A percentile compares a stretch with the other conserved stretches of the same genome.
Evolutionary conservation across 2,113 vertebrate genomes (phyloP).

Genomic region (Myotis brandtii): DNA sequence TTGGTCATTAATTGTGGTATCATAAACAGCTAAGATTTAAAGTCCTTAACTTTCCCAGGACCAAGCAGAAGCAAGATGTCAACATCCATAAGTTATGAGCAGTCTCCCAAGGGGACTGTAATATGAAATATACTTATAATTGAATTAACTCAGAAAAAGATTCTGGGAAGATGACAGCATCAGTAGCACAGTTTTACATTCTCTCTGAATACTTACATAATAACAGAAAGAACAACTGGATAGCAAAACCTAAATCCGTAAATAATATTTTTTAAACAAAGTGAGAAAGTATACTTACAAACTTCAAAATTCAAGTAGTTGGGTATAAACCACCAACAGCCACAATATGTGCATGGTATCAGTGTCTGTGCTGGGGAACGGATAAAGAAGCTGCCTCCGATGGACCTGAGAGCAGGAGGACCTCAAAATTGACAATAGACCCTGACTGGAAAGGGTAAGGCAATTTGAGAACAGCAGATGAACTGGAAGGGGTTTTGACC

Average conservation of each 20-base stretch:
- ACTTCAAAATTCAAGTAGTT: background rate
- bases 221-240: background rate
- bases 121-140: conserved; percentile 64
- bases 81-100: conserved; percentile 73
- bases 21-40: conserved; percentile 75
- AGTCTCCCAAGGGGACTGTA: conserved; percentile 69
- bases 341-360: background rate
- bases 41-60: conserved; percentile 60
- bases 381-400: background rate
- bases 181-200: conserved; percentile 39
- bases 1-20: conserved; percentile 73
- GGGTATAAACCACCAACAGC: background rate
- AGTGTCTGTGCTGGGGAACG: background rate
- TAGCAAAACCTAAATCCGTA: background rate
- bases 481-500: background rate
- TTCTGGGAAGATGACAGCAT: conserved; percentile 69
- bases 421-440: background rate
- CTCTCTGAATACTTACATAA: conserved; percentile 16
- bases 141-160: conserved; percentile 74
- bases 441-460: background rate
- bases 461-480: background rate
- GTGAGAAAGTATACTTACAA: background rate
- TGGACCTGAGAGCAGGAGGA: background rate
- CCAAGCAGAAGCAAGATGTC: conserved; percentile 72
- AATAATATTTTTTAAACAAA: background rate